Percentiles rank a stretch among this genome's conserved stretches.
Evolutionary conservation across 2,888 invertebrate genomes (phyloP).

Genomic region (Acrocyrtus sp.): DNA sequence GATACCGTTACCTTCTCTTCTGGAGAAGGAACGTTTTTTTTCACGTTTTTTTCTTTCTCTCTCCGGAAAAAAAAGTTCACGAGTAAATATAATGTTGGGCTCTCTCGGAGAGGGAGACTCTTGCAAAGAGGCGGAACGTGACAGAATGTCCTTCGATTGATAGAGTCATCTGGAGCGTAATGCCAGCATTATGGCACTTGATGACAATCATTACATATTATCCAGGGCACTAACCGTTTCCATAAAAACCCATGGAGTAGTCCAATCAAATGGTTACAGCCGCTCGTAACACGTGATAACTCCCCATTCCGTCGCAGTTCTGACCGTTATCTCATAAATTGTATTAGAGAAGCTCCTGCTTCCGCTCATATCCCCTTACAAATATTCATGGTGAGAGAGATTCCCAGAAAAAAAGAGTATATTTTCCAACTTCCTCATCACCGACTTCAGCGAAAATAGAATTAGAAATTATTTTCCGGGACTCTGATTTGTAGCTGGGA

Average conservation of each 20-base stretch:
- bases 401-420: no score
- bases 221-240: constrained; percentile 55
- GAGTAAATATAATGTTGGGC: no score
- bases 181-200: constrained; percentile 60
- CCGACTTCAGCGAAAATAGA: no score
- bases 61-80: no score
- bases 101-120: not conserved
- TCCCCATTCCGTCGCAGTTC: constrained; percentile 14
- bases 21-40: no score
- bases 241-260: constrained; percentile 39
- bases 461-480: no score
- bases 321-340: constrained; percentile 37
- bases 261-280: constrained; percentile 50
- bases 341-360: constrained; percentile 51
- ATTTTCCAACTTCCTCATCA: no score
- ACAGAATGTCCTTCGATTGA: constrained; percentile 60
- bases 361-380: no score
- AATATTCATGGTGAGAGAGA: no score
- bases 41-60: not conserved
- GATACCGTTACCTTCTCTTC: no score
- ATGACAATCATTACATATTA: constrained; percentile 63
- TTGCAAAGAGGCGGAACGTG: constrained; percentile 20
- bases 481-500: no score
- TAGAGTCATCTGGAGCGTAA: constrained; percentile 62
- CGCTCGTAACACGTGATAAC: constrained; percentile 60